phyloP scores from a whole-genome alignment of 2,888 invertebrate species.

The Tetramorium bicarinatum region DNA sequence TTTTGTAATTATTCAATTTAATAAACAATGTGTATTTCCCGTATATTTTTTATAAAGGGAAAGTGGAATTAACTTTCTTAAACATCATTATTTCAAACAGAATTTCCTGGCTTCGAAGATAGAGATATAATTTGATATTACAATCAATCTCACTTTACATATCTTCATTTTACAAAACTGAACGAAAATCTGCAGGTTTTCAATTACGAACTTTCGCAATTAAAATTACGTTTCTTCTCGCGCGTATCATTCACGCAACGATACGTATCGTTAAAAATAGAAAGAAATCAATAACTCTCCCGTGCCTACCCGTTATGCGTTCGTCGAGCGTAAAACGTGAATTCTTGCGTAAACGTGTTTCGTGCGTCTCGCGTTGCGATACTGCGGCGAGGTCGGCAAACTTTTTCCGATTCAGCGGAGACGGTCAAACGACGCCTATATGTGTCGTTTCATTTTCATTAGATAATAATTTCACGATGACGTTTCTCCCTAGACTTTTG shows the following conservation, averaged over 20 bases:
- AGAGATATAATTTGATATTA: neutral
- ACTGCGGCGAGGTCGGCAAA: constrained; percentile 29
- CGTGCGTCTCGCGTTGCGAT: constrained; percentile 30
- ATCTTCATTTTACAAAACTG: neutral
- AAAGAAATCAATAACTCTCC: constrained; percentile 41
- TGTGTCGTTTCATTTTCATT: constrained; percentile 30
- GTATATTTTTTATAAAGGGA: neutral
- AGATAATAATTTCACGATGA: constrained; percentile 34
- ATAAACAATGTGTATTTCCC: neutral
- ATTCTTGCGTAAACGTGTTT: constrained; percentile 45
- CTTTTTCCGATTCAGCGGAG: constrained; percentile 38
- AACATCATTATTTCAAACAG: constrained; percentile 6
- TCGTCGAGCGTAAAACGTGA: constrained; percentile 41
- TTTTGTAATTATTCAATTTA: constrained; percentile 5
- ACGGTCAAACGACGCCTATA: neutral
- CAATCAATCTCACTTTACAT: neutral
- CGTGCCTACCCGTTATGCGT: constrained; percentile 29
- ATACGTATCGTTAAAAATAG: constrained; percentile 29
- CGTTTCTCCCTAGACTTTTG: neutral
- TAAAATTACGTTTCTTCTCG: neutral
- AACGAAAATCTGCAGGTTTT: neutral
- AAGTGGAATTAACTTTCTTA: neutral
- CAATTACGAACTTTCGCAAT: constrained; percentile 13
- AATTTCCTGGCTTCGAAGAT: neutral
- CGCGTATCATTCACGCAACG: constrained; percentile 13